Base-by-base conservation (phyloP, 1,140 invertebrate species). In the Stegodyphus dumicola region DNA sequence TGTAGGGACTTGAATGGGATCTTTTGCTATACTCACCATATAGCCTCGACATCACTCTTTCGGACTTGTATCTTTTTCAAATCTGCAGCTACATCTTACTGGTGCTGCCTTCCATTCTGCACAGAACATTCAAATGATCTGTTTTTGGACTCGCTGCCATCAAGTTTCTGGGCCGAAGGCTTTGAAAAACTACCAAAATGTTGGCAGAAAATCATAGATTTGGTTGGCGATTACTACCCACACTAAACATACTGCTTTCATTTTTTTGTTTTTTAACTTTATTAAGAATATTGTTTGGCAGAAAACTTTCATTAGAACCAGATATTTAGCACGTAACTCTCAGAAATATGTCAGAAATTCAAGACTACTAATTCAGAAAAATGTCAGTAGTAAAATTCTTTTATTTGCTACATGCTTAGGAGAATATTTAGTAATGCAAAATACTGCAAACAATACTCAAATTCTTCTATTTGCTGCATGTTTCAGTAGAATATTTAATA, bases 151-250 rank as follows among this genome's bases (percentile, higher is more conserved):
- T 60, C 18, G 10, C 9, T 2, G 7, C 73, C 18, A 48, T 17
- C 52, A 75, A 48, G n/a, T 60, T 33, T 60, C 1, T 60, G 56
- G 56, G 0, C 15, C 56, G 56, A 60, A 60, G 9, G 56, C 15
- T 10, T 60, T 60, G 5, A 60, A 15, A 60, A 60, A 60, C 56
- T 60, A 60, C 51, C 3, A 33, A 75, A 75, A 60, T 15, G 18
- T 75, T 75, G 18, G 73, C n/a, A 60, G 73, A 60, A 60, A 60
- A 60, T 48, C 54, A 75, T 75, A 75, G 7, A 60, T 75, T 75
- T 56, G 17, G 17, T 2, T 18, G 73, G 11, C 33, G 54, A 75
- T 60, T 56, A 60, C 52, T 75, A 18, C 0, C 18, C 54, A 9
- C 5, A 56, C 54, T 56, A 48, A 60, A 33, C 1, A 52, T 75